Evolutionary conservation across 2,797 vertebrate genomes (phyloP).

Genomic region (Spinus olivaceus): DNA sequence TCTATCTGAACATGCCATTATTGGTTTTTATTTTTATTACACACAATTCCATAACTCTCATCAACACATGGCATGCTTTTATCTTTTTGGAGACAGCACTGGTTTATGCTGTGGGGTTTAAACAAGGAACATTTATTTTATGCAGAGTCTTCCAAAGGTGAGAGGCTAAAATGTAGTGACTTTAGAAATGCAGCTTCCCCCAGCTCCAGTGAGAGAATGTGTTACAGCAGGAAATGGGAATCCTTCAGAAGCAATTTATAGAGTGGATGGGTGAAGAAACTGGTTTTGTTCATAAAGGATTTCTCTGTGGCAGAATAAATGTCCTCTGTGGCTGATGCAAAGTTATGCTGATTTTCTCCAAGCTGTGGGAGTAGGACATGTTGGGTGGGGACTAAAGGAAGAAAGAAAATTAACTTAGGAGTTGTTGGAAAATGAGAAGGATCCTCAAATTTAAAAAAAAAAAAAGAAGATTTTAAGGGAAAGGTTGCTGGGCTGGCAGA

Average conservation of each 20-base stretch:
- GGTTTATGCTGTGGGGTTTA: background rate
- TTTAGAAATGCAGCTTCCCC: background rate
- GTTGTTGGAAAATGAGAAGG: background rate
- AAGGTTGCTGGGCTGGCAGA: background rate
- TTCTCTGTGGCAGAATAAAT: background rate
- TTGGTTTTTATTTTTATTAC: conserved; percentile 49
- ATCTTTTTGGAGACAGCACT: background rate
- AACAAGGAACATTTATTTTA: background rate
- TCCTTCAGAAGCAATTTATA: background rate
- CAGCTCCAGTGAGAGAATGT: background rate
- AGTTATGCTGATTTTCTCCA: background rate
- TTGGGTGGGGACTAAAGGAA: background rate
- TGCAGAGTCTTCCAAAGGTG: background rate
- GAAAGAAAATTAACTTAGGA: background rate
- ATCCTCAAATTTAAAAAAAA: background rate
- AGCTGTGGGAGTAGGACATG: background rate
- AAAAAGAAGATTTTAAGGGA: background rate
- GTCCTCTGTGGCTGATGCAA: background rate
- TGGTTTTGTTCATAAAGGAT: background rate
- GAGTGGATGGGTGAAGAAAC: background rate
- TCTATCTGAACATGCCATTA: conserved; percentile 28
- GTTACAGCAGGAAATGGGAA: background rate
- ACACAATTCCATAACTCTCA: background rate
- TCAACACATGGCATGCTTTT: background rate
- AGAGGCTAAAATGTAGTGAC: background rate